phyloP scores from a whole-genome alignment of 2,113 vertebrate genomes.

The Hippocampus mohnikei region DNA sequence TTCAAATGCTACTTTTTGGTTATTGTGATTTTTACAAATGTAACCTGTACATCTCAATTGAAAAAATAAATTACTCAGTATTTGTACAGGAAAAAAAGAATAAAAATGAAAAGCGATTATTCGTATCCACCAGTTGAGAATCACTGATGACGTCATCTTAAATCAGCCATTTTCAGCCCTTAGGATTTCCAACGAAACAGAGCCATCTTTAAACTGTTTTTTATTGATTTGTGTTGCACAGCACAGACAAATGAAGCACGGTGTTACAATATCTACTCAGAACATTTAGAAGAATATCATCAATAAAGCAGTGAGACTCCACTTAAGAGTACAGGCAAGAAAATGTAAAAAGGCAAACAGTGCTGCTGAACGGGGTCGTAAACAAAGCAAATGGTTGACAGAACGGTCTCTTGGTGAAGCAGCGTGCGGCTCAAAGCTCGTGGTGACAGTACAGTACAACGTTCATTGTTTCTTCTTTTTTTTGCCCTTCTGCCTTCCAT shows the following conservation, averaged over 20 bases:
- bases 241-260: conserved; percentile 57
- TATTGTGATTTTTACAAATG: too few species aligned
- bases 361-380: neutral
- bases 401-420: neutral
- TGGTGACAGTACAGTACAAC: neutral
- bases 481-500: neutral
- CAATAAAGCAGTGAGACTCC: conserved; percentile 19
- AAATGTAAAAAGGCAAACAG: neutral
- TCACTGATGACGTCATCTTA: neutral
- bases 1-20: neutral
- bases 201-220: conserved; percentile 6
- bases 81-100: too few species aligned
- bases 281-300: conserved; percentile 24
- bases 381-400: neutral
- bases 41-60: too few species aligned
- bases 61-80: too few species aligned
- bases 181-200: neutral
- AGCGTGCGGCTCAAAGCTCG: neutral
- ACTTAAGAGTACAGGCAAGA: neutral
- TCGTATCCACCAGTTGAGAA: too few species aligned
- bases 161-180: neutral
- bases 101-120: too few species aligned
- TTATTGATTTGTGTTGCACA: conserved; percentile 41
- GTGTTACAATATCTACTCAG: conserved; percentile 42
- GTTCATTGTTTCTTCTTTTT: neutral